Conservation (phyloP, 2,797 vertebrate genomes). For the Sebastes umbrosus region DNA sequence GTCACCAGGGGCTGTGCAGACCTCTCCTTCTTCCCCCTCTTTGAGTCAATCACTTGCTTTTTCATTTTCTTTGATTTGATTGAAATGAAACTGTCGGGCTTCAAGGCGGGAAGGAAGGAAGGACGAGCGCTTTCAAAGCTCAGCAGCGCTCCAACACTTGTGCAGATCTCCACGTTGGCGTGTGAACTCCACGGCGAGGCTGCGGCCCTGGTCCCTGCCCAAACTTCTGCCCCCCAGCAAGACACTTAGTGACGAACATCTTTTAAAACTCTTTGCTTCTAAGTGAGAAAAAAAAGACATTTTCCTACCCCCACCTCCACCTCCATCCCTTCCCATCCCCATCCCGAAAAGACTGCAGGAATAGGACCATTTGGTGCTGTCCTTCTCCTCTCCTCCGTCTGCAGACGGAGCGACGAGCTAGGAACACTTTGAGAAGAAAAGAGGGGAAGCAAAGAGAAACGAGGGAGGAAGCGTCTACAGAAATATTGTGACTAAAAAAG, state of each 20-base stretch:
- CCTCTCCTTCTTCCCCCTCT: constrained; percentile 49
- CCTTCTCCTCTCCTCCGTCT: constrained; percentile 52
- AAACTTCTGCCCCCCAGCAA: constrained; percentile 52
- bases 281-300: constrained; percentile 45
- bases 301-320: constrained; percentile 23
- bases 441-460: constrained; percentile 51
- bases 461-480: constrained; percentile 64
- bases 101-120: constrained; percentile 47
- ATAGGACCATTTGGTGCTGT: constrained; percentile 70
- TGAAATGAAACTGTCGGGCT: constrained; percentile 70
- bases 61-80: constrained; percentile 57
- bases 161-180: constrained; percentile 18
- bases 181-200: background rate
- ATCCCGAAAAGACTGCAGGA: constrained; percentile 71
- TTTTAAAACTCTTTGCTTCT: constrained; percentile 65
- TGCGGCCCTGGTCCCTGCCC: constrained; percentile 29
- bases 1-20: constrained; percentile 56
- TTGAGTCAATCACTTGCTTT: constrained; percentile 60
- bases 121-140: constrained; percentile 63
- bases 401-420: constrained; percentile 49
- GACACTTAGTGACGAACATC: constrained; percentile 56
- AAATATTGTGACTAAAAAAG: constrained; percentile 74
- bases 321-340: constrained; percentile 19
- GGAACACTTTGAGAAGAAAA: constrained; percentile 59
- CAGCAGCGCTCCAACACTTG: constrained; percentile 48